These are phyloP conservation scores for Larimichthys crocea DNA, from an alignment of 2,113 vertebrate species.

Conservation along the genomic window DNA sequence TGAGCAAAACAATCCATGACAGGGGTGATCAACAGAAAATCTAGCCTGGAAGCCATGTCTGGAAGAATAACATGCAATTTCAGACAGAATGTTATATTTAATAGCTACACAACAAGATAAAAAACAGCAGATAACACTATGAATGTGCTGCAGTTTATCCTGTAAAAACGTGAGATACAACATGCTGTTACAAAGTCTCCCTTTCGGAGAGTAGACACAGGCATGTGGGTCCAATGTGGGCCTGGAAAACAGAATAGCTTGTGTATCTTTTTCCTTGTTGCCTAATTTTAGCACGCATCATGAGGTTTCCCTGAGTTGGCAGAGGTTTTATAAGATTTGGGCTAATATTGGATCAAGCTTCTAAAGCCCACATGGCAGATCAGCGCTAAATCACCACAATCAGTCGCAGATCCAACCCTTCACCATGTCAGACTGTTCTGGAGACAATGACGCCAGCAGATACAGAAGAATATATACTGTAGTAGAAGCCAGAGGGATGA, in stretches of 20 bases:
- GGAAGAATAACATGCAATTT: not conserved
- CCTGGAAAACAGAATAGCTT: conserved; percentile 41
- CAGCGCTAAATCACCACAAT: conserved; percentile 48
- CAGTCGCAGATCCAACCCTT: conserved; percentile 35
- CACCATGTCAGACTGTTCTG: conserved; percentile 22
- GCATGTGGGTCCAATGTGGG: conserved; percentile 40
- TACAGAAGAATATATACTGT: not conserved
- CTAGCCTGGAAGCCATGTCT: too few relatives aligned
- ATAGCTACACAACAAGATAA: not conserved
- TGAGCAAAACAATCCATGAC: not conserved
- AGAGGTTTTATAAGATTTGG: conserved; percentile 49
- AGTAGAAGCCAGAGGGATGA: not conserved
- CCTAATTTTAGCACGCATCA: conserved; percentile 43
- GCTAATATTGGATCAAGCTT: conserved; percentile 40
- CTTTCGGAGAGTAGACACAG: not conserved
- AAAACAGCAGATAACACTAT: not conserved
- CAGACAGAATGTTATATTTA: not conserved
- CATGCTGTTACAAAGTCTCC: not conserved
- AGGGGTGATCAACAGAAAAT: not conserved
- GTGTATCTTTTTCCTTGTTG: conserved; percentile 24
- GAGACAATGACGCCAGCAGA: conserved; percentile 11
- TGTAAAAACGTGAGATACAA: not conserved
- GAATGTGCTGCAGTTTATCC: not conserved
- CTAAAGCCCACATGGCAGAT: conserved; percentile 29
- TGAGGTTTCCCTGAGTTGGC: conserved; percentile 35